Evolutionary conservation across 2,113 vertebrate species (phyloP).

Genomic region (Chroicocephalus ridibundus): DNA sequence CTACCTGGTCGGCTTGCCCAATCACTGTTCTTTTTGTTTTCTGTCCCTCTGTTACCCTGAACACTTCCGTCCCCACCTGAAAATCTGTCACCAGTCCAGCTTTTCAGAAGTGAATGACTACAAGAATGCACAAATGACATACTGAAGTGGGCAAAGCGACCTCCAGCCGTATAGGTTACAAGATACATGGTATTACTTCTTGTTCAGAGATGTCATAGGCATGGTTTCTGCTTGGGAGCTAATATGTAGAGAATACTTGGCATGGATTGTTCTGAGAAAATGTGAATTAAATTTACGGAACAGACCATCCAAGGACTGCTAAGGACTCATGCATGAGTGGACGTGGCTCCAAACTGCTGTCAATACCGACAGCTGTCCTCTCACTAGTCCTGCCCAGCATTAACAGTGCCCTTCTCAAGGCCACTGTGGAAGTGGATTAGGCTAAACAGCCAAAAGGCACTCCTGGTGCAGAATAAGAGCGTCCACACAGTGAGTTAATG

Average conservation of each 20-base stretch:
- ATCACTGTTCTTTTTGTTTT: not conserved
- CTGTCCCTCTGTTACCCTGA: not conserved
- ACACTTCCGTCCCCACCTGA: not conserved
- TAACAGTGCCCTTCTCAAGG: not conserved
- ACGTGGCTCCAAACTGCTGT: not conserved
- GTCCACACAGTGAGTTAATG: not conserved
- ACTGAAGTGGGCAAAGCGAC: not conserved
- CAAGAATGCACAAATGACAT: not conserved
- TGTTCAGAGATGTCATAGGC: not conserved
- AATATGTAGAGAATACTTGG: not conserved
- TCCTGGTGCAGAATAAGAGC: not conserved
- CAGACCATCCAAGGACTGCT: not conserved
- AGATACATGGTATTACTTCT: not conserved
- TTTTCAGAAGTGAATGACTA: not conserved
- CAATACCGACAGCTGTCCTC: not conserved
- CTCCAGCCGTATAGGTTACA: not conserved
- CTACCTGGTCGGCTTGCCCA: not conserved
- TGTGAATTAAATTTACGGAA: not conserved
- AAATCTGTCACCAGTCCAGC: not conserved
- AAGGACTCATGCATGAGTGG: not conserved
- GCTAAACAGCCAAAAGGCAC: slow-evolving; percentile 32
- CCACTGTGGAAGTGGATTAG: not conserved
- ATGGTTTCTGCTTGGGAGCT: not conserved
- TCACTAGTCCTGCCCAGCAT: not conserved
- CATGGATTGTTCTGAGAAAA: not conserved